Percentiles rank a stretch among this genome's conserved stretches.
phyloP scores from a whole-genome alignment of 1,140 invertebrate species.

The Bombus superbus region DNA sequence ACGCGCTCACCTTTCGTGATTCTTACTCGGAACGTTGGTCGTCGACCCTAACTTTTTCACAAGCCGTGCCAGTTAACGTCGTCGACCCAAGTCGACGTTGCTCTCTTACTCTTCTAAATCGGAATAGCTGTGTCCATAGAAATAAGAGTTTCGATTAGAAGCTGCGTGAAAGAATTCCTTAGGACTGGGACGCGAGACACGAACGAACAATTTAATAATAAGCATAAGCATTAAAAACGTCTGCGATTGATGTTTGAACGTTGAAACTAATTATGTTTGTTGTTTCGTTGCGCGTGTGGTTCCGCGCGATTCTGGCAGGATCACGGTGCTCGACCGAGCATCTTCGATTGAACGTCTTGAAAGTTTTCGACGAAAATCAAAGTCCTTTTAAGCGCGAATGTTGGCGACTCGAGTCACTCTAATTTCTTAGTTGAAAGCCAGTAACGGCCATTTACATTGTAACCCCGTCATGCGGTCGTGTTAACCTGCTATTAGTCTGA shows the following conservation, averaged over 20 bases:
- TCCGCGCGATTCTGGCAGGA: background rate
- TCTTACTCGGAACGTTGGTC: background rate
- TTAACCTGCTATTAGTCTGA: slow-evolving; percentile 66
- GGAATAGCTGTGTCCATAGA: too few species aligned
- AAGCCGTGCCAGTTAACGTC: background rate
- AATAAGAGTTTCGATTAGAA: too few species aligned
- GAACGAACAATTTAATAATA: too few species aligned
- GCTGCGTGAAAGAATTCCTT: too few species aligned
- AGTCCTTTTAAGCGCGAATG: background rate
- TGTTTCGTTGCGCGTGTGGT: too few species aligned
- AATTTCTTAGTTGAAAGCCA: slow-evolving; percentile 54
- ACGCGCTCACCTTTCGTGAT: background rate
- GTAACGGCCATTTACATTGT: slow-evolving; percentile 52
- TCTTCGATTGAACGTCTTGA: background rate
- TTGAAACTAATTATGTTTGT: too few species aligned
- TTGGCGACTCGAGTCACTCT: slow-evolving; percentile 18
- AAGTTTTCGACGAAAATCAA: background rate
- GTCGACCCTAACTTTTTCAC: background rate
- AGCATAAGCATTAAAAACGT: too few species aligned
- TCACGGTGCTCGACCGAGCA: fast-evolving
- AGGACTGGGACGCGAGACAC: too few species aligned
- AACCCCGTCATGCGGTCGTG: slow-evolving; percentile 56
- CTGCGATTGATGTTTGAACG: too few species aligned
- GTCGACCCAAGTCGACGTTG: background rate
- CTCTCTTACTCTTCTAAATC: background rate